Evolutionary conservation across 1,140 invertebrate genomes (phyloP).

Genomic region (Camponotus floridanus): DNA sequence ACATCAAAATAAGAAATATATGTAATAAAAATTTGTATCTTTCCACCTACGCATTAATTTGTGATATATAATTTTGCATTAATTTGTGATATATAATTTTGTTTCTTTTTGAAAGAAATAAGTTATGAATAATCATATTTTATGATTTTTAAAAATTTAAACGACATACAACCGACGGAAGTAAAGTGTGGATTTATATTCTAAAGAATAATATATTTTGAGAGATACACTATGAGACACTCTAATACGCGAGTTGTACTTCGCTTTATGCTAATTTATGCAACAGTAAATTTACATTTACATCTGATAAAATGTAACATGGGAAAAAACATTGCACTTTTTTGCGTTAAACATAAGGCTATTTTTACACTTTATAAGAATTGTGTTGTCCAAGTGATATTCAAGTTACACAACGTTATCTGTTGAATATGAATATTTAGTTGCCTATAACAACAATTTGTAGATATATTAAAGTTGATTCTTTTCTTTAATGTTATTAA

Average conservation of each 20-base stretch:
- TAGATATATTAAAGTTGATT: background rate
- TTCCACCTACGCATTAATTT: background rate
- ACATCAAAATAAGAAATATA: background rate
- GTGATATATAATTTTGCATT: no score
- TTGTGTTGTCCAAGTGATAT: background rate
- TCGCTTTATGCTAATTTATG: background rate
- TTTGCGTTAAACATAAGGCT: background rate
- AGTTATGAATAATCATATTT: background rate
- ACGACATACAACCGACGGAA: background rate
- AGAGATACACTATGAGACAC: background rate
- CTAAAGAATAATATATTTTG: background rate
- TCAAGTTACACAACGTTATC: background rate
- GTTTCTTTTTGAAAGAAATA: background rate
- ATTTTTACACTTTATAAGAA: background rate
- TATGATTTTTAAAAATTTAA: slow-evolving; percentile 11
- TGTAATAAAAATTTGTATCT: background rate
- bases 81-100: slow-evolving; percentile 3
- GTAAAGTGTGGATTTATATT: background rate
- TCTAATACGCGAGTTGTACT: slow-evolving; percentile 3
- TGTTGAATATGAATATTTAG: background rate
- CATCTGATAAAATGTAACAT: slow-evolving; percentile 4
- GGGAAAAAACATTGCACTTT: background rate
- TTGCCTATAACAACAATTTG: background rate
- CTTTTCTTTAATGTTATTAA: background rate
- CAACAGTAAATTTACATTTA: slow-evolving; percentile 32